These are phyloP conservation scores for Zaprionus camerounensis DNA, from an alignment of 1,140 invertebrate species.

Conservation along the genomic window DNA sequence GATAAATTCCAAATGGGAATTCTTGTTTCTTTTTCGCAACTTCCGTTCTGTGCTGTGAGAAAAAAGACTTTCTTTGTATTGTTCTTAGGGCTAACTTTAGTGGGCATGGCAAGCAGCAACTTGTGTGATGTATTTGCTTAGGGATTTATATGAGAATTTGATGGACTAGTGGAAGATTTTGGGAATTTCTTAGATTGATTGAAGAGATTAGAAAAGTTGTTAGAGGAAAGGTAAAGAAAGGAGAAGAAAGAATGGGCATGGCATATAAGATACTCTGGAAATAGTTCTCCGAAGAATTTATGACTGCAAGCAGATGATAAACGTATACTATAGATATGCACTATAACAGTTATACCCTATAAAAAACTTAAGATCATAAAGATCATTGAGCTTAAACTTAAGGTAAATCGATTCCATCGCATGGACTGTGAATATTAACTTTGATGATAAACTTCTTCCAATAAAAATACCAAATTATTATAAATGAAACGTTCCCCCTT, in stretches of 20 bases:
- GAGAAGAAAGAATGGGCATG: not conserved
- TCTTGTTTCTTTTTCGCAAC: constrained; percentile 5
- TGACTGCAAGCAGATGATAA: not conserved
- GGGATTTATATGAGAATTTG: not conserved
- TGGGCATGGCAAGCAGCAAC: not conserved
- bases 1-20: not conserved
- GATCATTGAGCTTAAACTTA: not conserved
- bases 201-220: not conserved
- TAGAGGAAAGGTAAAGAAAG: not conserved
- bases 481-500: not conserved
- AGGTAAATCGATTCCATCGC: not conserved
- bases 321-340: too few relatives aligned
- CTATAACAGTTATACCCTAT: too few relatives aligned
- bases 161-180: not conserved
- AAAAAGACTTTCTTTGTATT: not conserved
- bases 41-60: not conserved
- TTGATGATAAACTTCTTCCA: constrained; percentile 3
- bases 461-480: not conserved
- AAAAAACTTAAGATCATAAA: not conserved
- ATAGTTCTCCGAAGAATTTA: not conserved
- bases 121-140: not conserved
- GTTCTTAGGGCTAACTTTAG: not conserved
- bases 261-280: not conserved
- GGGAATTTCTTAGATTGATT: not conserved
- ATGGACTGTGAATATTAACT: not conserved